Evolutionary conservation across 2,797 vertebrate genomes (phyloP).

Genomic region (Xerus rutilus): DNA sequence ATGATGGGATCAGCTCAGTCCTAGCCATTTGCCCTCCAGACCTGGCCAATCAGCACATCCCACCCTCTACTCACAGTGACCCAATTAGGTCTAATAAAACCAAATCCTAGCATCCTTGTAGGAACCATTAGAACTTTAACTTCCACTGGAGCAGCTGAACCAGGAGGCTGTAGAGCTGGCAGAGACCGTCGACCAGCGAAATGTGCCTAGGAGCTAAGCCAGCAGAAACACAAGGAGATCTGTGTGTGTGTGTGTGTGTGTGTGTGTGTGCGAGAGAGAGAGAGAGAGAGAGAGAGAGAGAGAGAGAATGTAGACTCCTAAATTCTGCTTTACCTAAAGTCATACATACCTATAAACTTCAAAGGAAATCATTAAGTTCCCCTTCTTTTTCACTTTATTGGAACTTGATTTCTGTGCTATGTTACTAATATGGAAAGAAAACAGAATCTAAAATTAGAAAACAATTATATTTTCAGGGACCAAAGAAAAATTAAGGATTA

Average conservation of each 20-base stretch:
- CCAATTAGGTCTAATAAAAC: neutral
- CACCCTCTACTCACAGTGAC: neutral
- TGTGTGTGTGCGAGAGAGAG: neutral
- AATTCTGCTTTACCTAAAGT: neutral
- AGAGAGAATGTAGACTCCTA: neutral
- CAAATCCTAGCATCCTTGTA: neutral
- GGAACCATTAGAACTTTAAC: neutral
- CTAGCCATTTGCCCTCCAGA: neutral
- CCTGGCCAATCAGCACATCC: neutral
- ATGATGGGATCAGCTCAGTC: neutral
- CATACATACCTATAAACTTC: neutral
- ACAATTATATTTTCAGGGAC: neutral
- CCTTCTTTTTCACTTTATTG: neutral
- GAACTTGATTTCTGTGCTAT: constrained; percentile 19
- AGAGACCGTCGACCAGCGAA: neutral
- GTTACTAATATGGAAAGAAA: neutral
- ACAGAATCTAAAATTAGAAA: constrained; percentile 7
- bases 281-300: neutral
- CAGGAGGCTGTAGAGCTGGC: neutral
- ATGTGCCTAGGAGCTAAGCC: neutral
- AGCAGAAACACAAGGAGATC: neutral
- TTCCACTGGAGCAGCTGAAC: neutral
- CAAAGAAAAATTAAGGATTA: neutral
- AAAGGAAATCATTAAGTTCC: neutral
- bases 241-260: neutral